phyloP scores from a whole-genome alignment of 1,140 invertebrate genomes.

The Spodoptera frugiperda region DNA sequence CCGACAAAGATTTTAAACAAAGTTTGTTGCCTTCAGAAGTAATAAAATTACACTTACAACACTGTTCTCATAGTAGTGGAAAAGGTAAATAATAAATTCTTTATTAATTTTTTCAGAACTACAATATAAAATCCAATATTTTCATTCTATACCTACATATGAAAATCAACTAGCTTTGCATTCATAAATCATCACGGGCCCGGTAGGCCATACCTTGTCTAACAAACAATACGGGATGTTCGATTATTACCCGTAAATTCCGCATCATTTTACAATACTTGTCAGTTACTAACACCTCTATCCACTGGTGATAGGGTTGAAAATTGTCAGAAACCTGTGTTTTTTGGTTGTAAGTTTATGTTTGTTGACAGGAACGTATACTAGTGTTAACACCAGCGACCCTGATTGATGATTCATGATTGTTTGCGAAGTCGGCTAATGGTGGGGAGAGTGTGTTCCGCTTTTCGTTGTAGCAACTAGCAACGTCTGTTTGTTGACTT shows the following conservation, averaged over 20 bases:
- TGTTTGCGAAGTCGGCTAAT: slow-evolving; percentile 53
- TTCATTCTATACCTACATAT: slow-evolving; percentile 17
- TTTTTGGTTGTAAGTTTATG: not conserved
- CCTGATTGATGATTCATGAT: slow-evolving; percentile 62
- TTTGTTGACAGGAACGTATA: slow-evolving; percentile 23
- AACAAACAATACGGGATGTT: slow-evolving; percentile 32
- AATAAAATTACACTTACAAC: not conserved
- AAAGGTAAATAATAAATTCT: too few species aligned
- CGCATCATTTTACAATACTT: not conserved
- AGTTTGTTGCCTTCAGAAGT: not conserved
- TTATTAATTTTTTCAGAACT: slow-evolving; percentile 16
- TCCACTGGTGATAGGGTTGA: not conserved
- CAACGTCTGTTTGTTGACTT: slow-evolving; percentile 15
- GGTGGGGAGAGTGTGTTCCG: slow-evolving; percentile 32
- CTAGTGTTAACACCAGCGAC: slow-evolving; percentile 44
- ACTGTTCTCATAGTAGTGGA: too few species aligned
- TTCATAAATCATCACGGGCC: slow-evolving; percentile 33
- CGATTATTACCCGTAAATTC: slow-evolving; percentile 1
- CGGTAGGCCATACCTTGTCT: slow-evolving; percentile 27
- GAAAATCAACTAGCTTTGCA: slow-evolving; percentile 30
- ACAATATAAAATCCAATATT: slow-evolving; percentile 19
- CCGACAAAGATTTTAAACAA: too few species aligned
- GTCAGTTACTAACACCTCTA: not conserved
- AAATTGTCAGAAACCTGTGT: not conserved
- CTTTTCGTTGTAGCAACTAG: slow-evolving; percentile 21